Base-by-base conservation (phyloP, 2,888 invertebrate species). In the Euzophera pinguis region DNA sequence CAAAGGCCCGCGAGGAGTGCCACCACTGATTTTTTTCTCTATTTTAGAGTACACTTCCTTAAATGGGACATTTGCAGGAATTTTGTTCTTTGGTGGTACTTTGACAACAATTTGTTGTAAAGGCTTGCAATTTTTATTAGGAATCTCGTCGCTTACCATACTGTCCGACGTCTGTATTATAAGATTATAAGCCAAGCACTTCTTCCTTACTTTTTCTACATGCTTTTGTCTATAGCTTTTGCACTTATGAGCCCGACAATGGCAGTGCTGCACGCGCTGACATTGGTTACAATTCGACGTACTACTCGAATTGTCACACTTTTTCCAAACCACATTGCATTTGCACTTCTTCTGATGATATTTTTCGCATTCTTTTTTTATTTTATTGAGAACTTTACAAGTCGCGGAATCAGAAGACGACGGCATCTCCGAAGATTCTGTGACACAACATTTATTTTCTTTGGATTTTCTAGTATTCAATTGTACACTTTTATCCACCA, bases 91-190 rank as follows among this genome's bases (percentile, higher is more conserved):
- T 1, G 78, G 69, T 0, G 90, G 90, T 1, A 91, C 82, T 74
- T 84, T 88, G 0, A 91, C 78, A 13, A 88, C 66, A 13, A 91
- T 75, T 63, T 85, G 87, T 53, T 81, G 69, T 47, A 91, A 62
- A 2, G 73, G 74, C 3, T 72, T 73, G 13, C 60, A 56, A 37
- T 60, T 64, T 17, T 70, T 69, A 13, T 67, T 63, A 34, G 63
- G 64, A 3, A 62, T 63, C 27, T 84, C 84, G 50, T 88, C 87
- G 52, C 84, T 82, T 1, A 81, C 55, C 58, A 87, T 57, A 55
- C 87, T 87, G 35, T 90, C 90, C 0, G 89, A 87, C 7, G 87
- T 82, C 60, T 90, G 87, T 49, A 90, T 68, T n/a, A 90, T 85
- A 41, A 90, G 66, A 59, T 90, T 90, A 62, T 90, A 90, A 7